phyloP scores from a whole-genome alignment of 2,113 vertebrate species.

The Rhodinocichla rosea region DNA sequence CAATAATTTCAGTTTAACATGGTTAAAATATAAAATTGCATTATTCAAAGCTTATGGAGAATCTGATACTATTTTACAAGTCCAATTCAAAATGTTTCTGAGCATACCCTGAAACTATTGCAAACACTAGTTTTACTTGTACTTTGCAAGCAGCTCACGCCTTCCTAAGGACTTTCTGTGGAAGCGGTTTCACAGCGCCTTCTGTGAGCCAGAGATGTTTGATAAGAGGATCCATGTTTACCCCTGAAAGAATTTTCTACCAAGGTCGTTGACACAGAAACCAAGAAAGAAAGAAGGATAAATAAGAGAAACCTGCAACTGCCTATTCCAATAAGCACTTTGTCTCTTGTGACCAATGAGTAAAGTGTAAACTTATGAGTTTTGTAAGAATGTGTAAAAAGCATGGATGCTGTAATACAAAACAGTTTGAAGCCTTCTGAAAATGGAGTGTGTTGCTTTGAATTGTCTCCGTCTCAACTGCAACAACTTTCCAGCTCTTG shows the following conservation, averaged over 20 bases:
- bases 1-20: neutral
- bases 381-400: neutral
- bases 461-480: neutral
- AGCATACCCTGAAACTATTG: neutral
- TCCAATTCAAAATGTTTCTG: neutral
- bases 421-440: neutral
- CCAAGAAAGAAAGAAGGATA: neutral
- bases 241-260: neutral
- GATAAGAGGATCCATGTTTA: neutral
- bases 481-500: neutral
- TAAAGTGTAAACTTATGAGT: neutral
- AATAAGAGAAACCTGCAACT: neutral
- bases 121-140: neutral
- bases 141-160: neutral
- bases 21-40: neutral
- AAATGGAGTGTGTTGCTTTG: neutral
- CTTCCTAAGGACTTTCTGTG: neutral
- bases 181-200: neutral
- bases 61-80: neutral
- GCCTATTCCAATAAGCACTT: neutral
- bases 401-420: neutral
- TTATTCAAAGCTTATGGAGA: neutral
- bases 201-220: neutral
- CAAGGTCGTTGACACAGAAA: neutral
- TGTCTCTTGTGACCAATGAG: neutral